These are phyloP conservation scores for Eupithecia subumbrata DNA, from an alignment of 2,888 invertebrate species.

Conservation along the genomic window DNA sequence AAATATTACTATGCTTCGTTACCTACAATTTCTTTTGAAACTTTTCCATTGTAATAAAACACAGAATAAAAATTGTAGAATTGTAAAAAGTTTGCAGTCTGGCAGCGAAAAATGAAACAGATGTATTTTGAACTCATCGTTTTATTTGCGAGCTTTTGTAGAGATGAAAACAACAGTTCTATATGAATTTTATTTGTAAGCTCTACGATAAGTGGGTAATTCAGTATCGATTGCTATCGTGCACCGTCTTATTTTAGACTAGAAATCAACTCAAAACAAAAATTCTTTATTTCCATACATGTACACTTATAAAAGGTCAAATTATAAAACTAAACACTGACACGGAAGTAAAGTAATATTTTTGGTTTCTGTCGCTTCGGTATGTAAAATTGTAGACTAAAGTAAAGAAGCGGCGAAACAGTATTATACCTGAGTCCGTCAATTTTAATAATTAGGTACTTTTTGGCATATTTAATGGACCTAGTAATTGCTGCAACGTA, in stretches of 20 bases:
- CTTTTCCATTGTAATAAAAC: conserved; percentile 35
- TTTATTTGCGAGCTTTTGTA: background rate
- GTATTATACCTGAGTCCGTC: no score
- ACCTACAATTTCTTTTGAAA: conserved; percentile 35
- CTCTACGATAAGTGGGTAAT: background rate
- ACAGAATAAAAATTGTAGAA: conserved; percentile 33
- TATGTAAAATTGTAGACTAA: no score
- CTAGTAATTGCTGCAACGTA: no score
- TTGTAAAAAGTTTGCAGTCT: conserved; percentile 10
- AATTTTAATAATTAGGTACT: no score
- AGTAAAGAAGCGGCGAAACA: no score
- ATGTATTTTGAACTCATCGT: conserved; percentile 1
- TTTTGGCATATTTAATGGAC: no score
- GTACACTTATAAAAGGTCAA: no score
- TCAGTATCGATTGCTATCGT: background rate
- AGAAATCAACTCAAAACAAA: no score
- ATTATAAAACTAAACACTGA: no score
- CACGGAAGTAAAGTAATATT: no score
- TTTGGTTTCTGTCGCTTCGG: no score
- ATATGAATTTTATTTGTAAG: background rate
- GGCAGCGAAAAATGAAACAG: conserved; percentile 1
- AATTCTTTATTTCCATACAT: no score
- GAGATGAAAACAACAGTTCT: background rate
- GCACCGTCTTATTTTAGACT: background rate
- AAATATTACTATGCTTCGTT: conserved; percentile 35